phyloP scores from a whole-genome alignment of 2,888 invertebrate species.

The Cryptocephalus moraei region DNA sequence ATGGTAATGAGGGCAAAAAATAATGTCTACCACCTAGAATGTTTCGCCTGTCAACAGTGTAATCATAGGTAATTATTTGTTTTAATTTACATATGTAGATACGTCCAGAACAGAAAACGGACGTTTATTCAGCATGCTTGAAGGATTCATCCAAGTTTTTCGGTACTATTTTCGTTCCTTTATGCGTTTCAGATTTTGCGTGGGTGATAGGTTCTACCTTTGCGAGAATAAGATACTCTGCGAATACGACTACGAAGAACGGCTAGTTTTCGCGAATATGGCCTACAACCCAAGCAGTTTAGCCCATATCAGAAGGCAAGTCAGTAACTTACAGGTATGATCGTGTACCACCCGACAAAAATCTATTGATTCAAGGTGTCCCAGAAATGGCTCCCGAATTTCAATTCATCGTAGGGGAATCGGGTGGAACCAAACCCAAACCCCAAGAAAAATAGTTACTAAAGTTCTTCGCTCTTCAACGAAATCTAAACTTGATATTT shows the following conservation, averaged over 20 bases:
- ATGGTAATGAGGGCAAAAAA: slow-evolving; percentile 91
- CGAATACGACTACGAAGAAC: slow-evolving; percentile 89
- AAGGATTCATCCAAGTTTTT: neutral
- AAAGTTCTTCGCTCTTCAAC: too few relatives aligned
- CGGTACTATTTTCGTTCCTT: neutral
- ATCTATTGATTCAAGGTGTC: too few relatives aligned
- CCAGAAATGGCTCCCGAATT: too few relatives aligned
- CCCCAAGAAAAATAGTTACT: too few relatives aligned
- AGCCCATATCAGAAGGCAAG: slow-evolving; percentile 77
- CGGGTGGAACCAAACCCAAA: too few relatives aligned
- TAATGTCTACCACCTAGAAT: slow-evolving; percentile 89
- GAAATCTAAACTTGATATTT: too few relatives aligned
- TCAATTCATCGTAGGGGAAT: too few relatives aligned
- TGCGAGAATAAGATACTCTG: slow-evolving; percentile 91
- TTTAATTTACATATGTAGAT: neutral
- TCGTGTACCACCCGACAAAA: slow-evolving; percentile 1
- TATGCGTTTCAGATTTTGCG: slow-evolving; percentile 67
- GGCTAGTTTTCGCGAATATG: slow-evolving; percentile 83
- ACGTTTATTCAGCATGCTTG: too few relatives aligned
- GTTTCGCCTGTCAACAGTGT: slow-evolving; percentile 91
- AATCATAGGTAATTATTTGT: slow-evolving; percentile 73
- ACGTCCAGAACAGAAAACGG: too few relatives aligned
- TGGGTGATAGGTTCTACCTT: slow-evolving; percentile 86
- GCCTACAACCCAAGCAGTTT: slow-evolving; percentile 77
- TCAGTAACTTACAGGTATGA: slow-evolving; percentile 49